Evolutionary conservation across 2,113 vertebrate species (phyloP).

Genomic region (Rhagologus leucostigma): DNA sequence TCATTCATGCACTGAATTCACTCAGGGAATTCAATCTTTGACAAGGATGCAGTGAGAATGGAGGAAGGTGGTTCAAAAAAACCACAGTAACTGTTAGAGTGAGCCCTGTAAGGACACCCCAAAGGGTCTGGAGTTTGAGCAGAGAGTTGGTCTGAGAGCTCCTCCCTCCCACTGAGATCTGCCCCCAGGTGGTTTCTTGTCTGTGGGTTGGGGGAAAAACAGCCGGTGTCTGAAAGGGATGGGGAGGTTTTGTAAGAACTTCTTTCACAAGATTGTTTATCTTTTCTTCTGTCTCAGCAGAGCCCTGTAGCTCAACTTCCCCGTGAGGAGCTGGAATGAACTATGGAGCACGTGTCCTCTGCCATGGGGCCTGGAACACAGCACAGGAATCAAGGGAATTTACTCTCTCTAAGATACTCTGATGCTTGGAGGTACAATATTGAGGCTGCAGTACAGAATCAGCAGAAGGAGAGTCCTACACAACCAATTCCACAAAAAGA

Average conservation of each 20-base stretch:
- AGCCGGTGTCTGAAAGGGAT: background rate
- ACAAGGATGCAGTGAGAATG: background rate
- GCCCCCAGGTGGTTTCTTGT: background rate
- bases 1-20: background rate
- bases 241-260: background rate
- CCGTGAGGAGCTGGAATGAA: background rate
- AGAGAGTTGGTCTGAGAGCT: background rate
- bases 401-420: background rate
- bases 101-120: background rate
- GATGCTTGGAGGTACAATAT: background rate
- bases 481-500: background rate
- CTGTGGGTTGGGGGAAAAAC: background rate
- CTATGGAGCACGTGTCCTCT: background rate
- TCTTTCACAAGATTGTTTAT: background rate
- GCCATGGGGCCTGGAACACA: background rate
- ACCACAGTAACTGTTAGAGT: accelerated
- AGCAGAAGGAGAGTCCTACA: background rate
- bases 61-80: background rate
- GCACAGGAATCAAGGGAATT: background rate
- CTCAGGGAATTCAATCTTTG: background rate
- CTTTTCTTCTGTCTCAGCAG: background rate
- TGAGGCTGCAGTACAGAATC: background rate
- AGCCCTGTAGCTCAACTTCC: background rate
- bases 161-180: background rate
- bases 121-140: background rate